Percentiles rank a stretch among this genome's conserved stretches.
phyloP scores from a whole-genome alignment of 30 jellyfish, hydroid and myxozoan genomes.

The Cassiopea xamachana region DNA sequence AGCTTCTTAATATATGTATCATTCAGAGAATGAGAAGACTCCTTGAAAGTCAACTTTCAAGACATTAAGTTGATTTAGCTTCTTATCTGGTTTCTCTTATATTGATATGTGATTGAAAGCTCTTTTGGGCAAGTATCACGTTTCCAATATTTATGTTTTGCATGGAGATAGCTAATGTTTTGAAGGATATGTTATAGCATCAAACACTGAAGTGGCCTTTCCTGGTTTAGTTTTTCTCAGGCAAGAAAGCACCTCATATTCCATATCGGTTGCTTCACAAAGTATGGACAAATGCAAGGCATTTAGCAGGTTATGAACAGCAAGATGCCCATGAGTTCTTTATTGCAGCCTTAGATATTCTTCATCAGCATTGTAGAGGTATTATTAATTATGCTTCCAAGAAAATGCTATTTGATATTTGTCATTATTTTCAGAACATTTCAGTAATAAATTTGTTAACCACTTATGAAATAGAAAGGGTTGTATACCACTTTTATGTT shows the following conservation, averaged over 20 bases:
- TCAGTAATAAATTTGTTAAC: not conserved
- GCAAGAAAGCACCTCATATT: slow-evolving; percentile 89
- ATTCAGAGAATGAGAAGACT: no score
- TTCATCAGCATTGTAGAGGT: slow-evolving; percentile 93
- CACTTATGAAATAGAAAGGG: not conserved
- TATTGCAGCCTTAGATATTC: slow-evolving; percentile 92
- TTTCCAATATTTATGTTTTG: no score
- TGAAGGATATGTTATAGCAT: not conserved
- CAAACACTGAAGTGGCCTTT: not conserved
- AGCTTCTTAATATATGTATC: no score
- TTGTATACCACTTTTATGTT: no score
- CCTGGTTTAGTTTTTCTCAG: slow-evolving; percentile 78
- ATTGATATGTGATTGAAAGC: no score
- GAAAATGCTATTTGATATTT: no score
- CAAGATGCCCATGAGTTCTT: slow-evolving; percentile 97
- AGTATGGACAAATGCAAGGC: slow-evolving; percentile 98
- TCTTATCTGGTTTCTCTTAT: no score
- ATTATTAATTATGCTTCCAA: not conserved
- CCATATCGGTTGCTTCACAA: slow-evolving; percentile 89
- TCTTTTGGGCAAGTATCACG: no score
- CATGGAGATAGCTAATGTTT: no score
- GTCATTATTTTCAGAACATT: not conserved
- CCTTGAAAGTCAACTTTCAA: no score
- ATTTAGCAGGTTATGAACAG: slow-evolving; percentile 95
- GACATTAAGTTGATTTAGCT: no score